phyloP scores from a whole-genome alignment of 2,888 invertebrate genomes.

The Nasonovia ribisnigri region DNA sequence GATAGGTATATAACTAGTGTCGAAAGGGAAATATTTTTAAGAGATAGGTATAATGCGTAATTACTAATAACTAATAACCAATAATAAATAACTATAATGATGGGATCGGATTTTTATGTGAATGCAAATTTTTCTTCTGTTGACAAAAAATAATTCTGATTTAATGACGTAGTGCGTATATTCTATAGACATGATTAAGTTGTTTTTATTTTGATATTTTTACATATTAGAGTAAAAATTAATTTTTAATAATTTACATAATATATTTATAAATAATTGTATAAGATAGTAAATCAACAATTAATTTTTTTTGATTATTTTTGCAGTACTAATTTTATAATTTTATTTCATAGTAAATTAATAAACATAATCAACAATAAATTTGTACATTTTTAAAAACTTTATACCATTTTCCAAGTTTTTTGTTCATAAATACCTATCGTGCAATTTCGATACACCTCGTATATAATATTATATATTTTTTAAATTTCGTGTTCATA shows the following conservation, averaged over 20 bases:
- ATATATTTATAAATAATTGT: background rate
- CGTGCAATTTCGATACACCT: background rate
- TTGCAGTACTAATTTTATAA: too few relatives aligned
- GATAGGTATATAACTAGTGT: too few relatives aligned
- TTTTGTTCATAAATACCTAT: background rate
- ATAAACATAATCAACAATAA: background rate
- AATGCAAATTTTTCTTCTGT: background rate
- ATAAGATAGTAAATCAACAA: background rate
- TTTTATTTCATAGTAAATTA: background rate
- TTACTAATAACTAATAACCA: background rate
- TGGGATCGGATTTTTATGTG: background rate
- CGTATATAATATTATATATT: background rate
- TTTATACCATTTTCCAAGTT: background rate
- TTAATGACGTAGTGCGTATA: background rate
- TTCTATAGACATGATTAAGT: background rate
- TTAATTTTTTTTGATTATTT: background rate
- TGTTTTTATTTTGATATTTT: background rate
- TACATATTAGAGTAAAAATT: background rate
- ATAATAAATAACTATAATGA: background rate
- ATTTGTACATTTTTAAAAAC: background rate
- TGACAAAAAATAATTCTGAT: background rate
- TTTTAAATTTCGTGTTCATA: background rate
- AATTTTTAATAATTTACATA: background rate
- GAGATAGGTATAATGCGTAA: too few relatives aligned
- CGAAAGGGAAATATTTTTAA: background rate